Conservation (phyloP, 2,113 vertebrate genomes). For the Prochilodus magdalenae region DNA sequence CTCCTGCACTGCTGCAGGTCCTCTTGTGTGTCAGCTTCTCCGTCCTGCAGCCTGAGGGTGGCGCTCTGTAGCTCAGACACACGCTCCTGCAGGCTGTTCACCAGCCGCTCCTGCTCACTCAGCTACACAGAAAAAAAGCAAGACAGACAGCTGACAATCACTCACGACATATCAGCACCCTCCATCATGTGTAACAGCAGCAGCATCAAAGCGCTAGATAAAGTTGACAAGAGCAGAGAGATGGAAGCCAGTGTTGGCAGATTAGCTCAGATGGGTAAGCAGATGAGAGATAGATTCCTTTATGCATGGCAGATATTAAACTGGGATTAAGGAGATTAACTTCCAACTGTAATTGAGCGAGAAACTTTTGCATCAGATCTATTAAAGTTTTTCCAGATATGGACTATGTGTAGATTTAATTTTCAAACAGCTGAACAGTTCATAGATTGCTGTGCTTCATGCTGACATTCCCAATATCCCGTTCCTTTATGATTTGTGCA, state of each 20-base stretch:
- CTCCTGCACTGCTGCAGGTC: slow-evolving; percentile 47
- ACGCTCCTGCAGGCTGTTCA: slow-evolving; percentile 41
- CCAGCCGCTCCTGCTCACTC: slow-evolving; percentile 43
- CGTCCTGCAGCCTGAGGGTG: slow-evolving; percentile 55
- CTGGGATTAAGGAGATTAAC: slow-evolving; percentile 80
- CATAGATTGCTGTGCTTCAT: slow-evolving; percentile 71
- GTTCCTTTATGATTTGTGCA: slow-evolving; percentile 67
- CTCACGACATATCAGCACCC: slow-evolving; percentile 1
- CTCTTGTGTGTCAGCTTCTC: slow-evolving; percentile 32
- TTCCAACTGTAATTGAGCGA: slow-evolving; percentile 74
- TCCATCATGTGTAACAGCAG: slow-evolving; percentile 54
- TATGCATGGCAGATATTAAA: slow-evolving; percentile 78
- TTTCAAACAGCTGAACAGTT: slow-evolving; percentile 73
- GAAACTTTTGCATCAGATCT: slow-evolving; percentile 77
- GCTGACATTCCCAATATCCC: slow-evolving; percentile 67
- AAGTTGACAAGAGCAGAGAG: slow-evolving; percentile 63
- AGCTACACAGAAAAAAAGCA: slow-evolving; percentile 43
- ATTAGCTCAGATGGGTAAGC: slow-evolving; percentile 70
- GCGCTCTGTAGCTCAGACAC: slow-evolving; percentile 57
- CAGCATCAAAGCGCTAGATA: slow-evolving; percentile 52
- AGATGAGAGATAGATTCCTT: slow-evolving; percentile 72
- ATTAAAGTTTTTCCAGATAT: slow-evolving; percentile 75
- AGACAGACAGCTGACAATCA: slow-evolving; percentile 55
- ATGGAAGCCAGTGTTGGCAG: slow-evolving; percentile 57
- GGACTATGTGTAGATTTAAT: slow-evolving; percentile 73